These are phyloP conservation scores for Chauna torquata DNA, from an alignment of 2,113 vertebrate species.

Conservation along the genomic window DNA sequence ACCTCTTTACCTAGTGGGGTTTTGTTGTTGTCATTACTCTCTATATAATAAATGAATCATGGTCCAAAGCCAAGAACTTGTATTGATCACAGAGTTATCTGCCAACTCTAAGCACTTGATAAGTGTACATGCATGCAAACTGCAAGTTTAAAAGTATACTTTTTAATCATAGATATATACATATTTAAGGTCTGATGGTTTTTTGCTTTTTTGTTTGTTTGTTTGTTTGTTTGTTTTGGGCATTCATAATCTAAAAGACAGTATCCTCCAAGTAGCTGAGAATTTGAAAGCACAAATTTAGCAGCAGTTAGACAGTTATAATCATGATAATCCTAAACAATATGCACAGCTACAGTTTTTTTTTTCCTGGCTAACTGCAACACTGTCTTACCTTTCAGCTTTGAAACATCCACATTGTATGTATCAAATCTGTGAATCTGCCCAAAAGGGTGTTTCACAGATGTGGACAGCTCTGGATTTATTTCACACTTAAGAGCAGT, in stretches of 20 bases:
- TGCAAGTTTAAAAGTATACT: background rate
- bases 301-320: background rate
- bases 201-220: too few species aligned
- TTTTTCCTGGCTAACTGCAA: background rate
- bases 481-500: background rate
- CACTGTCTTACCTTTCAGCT: background rate
- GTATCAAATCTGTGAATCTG: background rate
- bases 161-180: background rate
- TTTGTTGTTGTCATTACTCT: background rate
- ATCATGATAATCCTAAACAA: background rate
- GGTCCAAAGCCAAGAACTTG: background rate
- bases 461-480: background rate
- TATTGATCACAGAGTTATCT: background rate
- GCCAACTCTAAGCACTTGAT: background rate
- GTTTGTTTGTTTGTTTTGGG: too few species aligned
- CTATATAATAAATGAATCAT: background rate
- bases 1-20: background rate
- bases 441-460: background rate
- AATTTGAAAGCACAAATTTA: background rate
- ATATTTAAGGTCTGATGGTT: background rate
- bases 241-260: background rate
- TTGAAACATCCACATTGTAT: background rate
- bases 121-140: background rate
- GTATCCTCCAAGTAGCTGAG: background rate
- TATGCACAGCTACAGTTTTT: background rate